Evolutionary conservation across 2,888 invertebrate genomes (phyloP).

Genomic region (Gonocerus acuteangulatus): DNA sequence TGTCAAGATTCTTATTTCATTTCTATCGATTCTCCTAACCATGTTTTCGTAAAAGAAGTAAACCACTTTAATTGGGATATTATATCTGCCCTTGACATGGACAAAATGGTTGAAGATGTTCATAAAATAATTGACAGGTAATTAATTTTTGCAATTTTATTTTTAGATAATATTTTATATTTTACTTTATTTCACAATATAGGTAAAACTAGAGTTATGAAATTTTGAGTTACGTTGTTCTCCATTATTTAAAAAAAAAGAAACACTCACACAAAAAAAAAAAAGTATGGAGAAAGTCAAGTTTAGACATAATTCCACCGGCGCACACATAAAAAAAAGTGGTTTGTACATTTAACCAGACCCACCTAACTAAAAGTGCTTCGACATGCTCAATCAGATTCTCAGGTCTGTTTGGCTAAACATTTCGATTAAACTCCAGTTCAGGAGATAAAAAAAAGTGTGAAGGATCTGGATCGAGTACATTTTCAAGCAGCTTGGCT

Average conservation of each 20-base stretch:
- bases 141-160: background rate
- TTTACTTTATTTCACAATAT: background rate
- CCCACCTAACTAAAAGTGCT: too few species aligned
- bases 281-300: background rate
- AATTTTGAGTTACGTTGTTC: background rate
- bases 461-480: too few species aligned
- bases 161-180: background rate
- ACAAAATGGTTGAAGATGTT: conserved; percentile 57
- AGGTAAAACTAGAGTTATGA: background rate
- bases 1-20: conserved; percentile 72
- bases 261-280: background rate
- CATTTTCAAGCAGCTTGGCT: too few species aligned
- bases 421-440: too few species aligned
- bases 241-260: background rate
- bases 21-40: conserved; percentile 56
- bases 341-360: too few species aligned
- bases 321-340: too few species aligned
- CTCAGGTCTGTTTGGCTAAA: too few species aligned
- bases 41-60: conserved; percentile 55
- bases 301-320: too few species aligned
- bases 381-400: too few species aligned
- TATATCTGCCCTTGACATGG: conserved; percentile 63
- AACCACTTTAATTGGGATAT: conserved; percentile 71
- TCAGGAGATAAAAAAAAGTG: too few species aligned
- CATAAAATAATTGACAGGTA: conserved; percentile 25